These are phyloP conservation scores for Conistra vaccinii DNA, from an alignment of 2,888 invertebrate genomes.

Conservation along the genomic window DNA sequence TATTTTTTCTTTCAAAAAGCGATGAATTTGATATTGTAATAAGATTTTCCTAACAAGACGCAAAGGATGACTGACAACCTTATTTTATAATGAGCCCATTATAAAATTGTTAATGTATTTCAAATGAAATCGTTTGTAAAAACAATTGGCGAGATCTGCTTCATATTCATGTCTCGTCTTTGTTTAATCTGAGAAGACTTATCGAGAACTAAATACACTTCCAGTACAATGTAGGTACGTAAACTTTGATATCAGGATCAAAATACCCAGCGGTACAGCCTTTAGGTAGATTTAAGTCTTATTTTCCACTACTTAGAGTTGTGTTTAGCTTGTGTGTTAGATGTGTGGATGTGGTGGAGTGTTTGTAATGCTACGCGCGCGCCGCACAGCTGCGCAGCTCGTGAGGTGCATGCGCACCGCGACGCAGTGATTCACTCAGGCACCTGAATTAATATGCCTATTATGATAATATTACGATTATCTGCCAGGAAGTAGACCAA, in stretches of 20 bases:
- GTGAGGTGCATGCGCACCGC: slow-evolving; percentile 73
- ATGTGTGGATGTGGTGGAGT: slow-evolving; percentile 44
- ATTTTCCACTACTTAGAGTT: slow-evolving; percentile 38
- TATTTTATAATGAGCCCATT: slow-evolving; percentile 60
- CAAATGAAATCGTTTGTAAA: slow-evolving; percentile 71
- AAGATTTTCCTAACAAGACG: not conserved
- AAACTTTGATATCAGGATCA: slow-evolving; percentile 37
- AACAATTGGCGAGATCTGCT: slow-evolving; percentile 69
- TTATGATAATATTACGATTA: slow-evolving; percentile 66
- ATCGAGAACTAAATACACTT: slow-evolving; percentile 72
- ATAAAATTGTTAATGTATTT: slow-evolving; percentile 71
- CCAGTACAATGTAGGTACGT: slow-evolving; percentile 69
- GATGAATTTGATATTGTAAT: not conserved
- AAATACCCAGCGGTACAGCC: slow-evolving; percentile 11
- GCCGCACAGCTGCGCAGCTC: slow-evolving; percentile 83
- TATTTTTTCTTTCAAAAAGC: not conserved
- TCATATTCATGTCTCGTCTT: slow-evolving; percentile 76
- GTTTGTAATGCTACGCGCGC: slow-evolving; percentile 80
- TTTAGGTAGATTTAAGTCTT: slow-evolving; percentile 6
- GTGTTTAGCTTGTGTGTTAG: slow-evolving; percentile 16
- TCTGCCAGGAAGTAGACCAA: slow-evolving; percentile 67
- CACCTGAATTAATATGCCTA: slow-evolving; percentile 69
- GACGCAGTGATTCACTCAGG: slow-evolving; percentile 55
- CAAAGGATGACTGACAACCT: slow-evolving; percentile 21
- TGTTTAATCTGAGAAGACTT: slow-evolving; percentile 77